Evolutionary conservation across 1,140 invertebrate species (phyloP).

Genomic region (Elymnias hypermnestra): DNA sequence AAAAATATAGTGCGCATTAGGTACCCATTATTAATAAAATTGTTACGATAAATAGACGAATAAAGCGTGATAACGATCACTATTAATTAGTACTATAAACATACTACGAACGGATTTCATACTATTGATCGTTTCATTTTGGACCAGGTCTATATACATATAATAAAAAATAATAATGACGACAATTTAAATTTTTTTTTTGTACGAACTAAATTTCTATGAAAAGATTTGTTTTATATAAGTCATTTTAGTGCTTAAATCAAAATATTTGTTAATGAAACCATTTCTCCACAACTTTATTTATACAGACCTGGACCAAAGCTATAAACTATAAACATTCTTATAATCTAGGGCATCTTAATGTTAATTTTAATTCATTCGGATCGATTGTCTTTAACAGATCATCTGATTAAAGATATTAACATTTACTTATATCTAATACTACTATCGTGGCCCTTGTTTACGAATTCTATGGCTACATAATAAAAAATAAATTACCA

Average conservation of each 20-base stretch:
- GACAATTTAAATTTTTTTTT: too few relatives aligned
- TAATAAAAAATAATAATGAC: too few relatives aligned
- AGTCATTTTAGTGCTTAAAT: too few relatives aligned
- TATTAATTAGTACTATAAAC: neutral
- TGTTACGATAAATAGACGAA: neutral
- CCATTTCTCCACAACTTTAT: too few relatives aligned
- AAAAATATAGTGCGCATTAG: neutral
- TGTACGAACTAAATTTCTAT: too few relatives aligned
- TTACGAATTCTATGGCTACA: conserved; percentile 13
- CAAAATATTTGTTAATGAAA: too few relatives aligned
- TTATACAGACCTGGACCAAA: too few relatives aligned
- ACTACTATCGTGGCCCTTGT: conserved; percentile 9
- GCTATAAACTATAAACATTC: too few relatives aligned
- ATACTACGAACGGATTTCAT: neutral
- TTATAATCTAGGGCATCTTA: neutral
- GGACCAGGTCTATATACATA: too few relatives aligned
- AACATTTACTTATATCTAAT: conserved; percentile 17
- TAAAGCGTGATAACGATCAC: neutral
- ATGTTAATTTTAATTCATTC: conserved; percentile 11
- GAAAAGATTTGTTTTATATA: too few relatives aligned
- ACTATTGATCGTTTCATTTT: neutral
- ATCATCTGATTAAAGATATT: conserved; percentile 13
- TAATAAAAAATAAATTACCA: conserved; percentile 18
- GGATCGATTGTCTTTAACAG: neutral
- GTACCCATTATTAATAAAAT: neutral